Evolutionary conservation across 1,140 invertebrate species (phyloP).

Genomic region (Mesaphorura yosii): DNA sequence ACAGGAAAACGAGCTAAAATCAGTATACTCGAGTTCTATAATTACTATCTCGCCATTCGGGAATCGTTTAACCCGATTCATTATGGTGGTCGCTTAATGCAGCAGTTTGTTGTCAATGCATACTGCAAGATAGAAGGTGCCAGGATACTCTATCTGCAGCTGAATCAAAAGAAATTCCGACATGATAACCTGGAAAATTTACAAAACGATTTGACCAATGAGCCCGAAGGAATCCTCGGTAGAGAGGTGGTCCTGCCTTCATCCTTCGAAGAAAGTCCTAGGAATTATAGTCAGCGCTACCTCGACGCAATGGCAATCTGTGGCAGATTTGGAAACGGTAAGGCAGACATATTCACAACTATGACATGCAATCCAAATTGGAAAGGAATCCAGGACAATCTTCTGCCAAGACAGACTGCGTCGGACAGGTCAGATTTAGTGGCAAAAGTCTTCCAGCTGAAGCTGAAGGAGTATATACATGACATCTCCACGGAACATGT

Average conservation of each 20-base stretch:
- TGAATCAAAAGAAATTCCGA: slow-evolving; percentile 40
- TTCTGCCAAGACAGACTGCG: slow-evolving; percentile 31
- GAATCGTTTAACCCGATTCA: slow-evolving; percentile 28
- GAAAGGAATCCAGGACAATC: slow-evolving; percentile 34
- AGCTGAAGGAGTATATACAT: slow-evolving; percentile 39
- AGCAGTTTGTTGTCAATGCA: slow-evolving; percentile 40
- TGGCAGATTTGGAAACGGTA: slow-evolving; percentile 36
- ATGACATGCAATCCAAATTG: slow-evolving; percentile 40
- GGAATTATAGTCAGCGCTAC: slow-evolving; percentile 37
- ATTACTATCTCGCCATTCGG: slow-evolving; percentile 4
- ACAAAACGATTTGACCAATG: slow-evolving; percentile 32
- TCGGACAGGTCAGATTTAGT: slow-evolving; percentile 36
- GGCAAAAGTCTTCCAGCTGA: slow-evolving; percentile 40
- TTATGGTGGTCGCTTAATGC: slow-evolving; percentile 32
- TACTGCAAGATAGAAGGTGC: slow-evolving; percentile 42
- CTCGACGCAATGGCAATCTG: slow-evolving; percentile 38
- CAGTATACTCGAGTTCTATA: slow-evolving; percentile 9
- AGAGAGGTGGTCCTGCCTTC: slow-evolving; percentile 31
- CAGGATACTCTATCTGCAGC: slow-evolving; percentile 35
- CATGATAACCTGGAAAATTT: slow-evolving; percentile 40
- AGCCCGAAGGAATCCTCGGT: slow-evolving; percentile 6
- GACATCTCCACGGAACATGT: too few relatives aligned
- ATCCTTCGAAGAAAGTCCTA: slow-evolving; percentile 35
- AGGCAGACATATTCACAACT: slow-evolving; percentile 39
- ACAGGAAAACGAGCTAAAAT: slow-evolving; percentile 1